These are phyloP conservation scores for Apis laboriosa DNA, from an alignment of 1,140 invertebrate genomes.

Conservation along the genomic window DNA sequence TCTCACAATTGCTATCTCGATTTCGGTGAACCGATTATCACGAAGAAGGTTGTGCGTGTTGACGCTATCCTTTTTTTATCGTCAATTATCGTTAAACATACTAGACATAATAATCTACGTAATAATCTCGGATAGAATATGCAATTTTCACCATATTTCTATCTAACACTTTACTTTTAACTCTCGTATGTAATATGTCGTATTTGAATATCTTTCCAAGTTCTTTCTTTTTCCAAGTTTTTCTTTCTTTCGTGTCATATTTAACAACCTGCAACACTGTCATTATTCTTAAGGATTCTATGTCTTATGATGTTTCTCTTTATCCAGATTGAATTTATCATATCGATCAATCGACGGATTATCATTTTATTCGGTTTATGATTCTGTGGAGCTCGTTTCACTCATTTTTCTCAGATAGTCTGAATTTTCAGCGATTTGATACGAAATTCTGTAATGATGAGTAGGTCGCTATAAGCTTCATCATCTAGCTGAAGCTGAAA, in stretches of 20 bases:
- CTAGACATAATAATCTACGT: neutral
- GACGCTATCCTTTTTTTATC: slow-evolving; percentile 2
- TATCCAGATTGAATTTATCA: neutral
- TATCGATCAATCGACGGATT: slow-evolving; percentile 9
- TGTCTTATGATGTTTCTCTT: neutral
- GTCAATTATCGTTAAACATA: neutral
- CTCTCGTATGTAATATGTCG: neutral
- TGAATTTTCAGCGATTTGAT: slow-evolving; percentile 9
- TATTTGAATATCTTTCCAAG: neutral
- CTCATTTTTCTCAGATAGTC: neutral
- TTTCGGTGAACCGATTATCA: neutral
- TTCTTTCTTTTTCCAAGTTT: neutral
- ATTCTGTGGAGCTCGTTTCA: slow-evolving; percentile 43
- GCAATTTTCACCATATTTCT: neutral
- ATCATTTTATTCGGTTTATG: slow-evolving; percentile 19
- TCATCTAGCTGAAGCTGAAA: slow-evolving; percentile 27
- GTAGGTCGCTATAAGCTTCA: slow-evolving; percentile 51
- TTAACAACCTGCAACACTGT: neutral
- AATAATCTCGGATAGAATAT: neutral
- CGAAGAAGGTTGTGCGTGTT: slow-evolving; percentile 33
- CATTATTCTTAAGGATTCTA: neutral
- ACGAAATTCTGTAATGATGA: slow-evolving; percentile 39
- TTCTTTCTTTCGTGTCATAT: neutral
- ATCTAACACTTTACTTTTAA: neutral
- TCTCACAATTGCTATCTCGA: neutral